These are phyloP conservation scores for Nannoperca obscura DNA, from an alignment of 2,797 vertebrate species.

Conservation along the genomic window DNA sequence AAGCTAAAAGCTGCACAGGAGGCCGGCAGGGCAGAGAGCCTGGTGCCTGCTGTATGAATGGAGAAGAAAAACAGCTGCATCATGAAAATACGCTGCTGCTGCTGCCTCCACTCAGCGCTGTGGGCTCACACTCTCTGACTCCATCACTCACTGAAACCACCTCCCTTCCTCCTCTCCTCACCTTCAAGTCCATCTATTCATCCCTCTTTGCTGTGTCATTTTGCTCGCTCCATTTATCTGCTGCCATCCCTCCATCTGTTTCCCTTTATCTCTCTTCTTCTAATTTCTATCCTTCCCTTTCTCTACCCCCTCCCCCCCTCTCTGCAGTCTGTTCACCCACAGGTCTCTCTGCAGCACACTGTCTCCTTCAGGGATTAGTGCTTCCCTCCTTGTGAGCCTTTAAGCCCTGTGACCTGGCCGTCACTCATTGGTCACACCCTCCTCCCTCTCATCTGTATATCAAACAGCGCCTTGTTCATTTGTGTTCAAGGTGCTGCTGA, in stretches of 20 bases:
- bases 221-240: neutral
- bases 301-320: neutral
- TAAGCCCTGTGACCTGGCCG: slow-evolving; percentile 59
- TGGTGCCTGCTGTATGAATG: slow-evolving; percentile 47
- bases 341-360: slow-evolving; percentile 36
- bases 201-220: slow-evolving; percentile 7
- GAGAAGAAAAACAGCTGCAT: slow-evolving; percentile 68
- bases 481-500: neutral
- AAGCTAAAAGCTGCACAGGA: slow-evolving; percentile 40
- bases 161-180: slow-evolving; percentile 7
- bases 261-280: neutral
- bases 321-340: slow-evolving; percentile 28
- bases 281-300: neutral
- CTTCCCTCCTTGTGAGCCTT: slow-evolving; percentile 53
- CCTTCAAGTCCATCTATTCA: slow-evolving; percentile 23
- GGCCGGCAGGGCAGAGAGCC: slow-evolving; percentile 35
- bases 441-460: slow-evolving; percentile 27
- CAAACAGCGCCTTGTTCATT: slow-evolving; percentile 10
- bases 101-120: slow-evolving; percentile 19
- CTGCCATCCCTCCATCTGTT: neutral
- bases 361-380: slow-evolving; percentile 59
- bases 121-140: neutral
- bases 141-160: neutral
- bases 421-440: slow-evolving; percentile 45
- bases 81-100: slow-evolving; percentile 60